These are phyloP conservation scores for Littorina saxatilis DNA, from an alignment of 1,140 invertebrate species.

Conservation along the genomic window DNA sequence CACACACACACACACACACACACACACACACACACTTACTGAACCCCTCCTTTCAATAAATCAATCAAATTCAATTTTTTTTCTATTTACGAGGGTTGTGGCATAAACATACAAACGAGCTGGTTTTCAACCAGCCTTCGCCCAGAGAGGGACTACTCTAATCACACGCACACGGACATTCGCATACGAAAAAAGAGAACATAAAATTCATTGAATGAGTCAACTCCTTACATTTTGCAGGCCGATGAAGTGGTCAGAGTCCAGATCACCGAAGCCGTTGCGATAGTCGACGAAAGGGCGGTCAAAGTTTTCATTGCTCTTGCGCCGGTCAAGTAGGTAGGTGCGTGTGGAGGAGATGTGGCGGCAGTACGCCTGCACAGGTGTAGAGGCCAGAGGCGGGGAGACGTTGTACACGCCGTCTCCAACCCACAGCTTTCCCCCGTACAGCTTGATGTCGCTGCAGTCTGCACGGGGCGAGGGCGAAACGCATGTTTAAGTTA, in stretches of 20 bases:
- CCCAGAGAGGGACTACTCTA: too few species aligned
- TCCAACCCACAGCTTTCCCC: neutral
- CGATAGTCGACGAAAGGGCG: slow-evolving; percentile 30
- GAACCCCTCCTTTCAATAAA: neutral
- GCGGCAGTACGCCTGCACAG: slow-evolving; percentile 22
- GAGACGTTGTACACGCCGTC: slow-evolving; percentile 5
- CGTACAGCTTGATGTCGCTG: neutral
- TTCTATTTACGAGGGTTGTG: too few species aligned
- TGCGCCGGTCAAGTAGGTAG: slow-evolving; percentile 13
- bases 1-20: neutral
- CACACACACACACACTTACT: neutral
- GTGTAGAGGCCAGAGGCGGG: neutral
- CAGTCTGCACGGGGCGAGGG: neutral
- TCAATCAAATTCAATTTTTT: neutral
- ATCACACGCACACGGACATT: too few species aligned
- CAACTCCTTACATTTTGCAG: slow-evolving; percentile 37
- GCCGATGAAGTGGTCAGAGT: slow-evolving; percentile 32
- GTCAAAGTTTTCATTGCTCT: neutral
- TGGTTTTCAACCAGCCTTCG: too few species aligned
- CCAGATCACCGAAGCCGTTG: slow-evolving; percentile 33
- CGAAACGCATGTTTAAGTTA: too few species aligned
- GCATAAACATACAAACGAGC: too few species aligned
- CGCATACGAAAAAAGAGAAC: neutral
- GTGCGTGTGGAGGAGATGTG: neutral
- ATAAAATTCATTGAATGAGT: too few species aligned